phyloP scores from a whole-genome alignment of 2,888 invertebrate species.

The Dorcus hopei region DNA sequence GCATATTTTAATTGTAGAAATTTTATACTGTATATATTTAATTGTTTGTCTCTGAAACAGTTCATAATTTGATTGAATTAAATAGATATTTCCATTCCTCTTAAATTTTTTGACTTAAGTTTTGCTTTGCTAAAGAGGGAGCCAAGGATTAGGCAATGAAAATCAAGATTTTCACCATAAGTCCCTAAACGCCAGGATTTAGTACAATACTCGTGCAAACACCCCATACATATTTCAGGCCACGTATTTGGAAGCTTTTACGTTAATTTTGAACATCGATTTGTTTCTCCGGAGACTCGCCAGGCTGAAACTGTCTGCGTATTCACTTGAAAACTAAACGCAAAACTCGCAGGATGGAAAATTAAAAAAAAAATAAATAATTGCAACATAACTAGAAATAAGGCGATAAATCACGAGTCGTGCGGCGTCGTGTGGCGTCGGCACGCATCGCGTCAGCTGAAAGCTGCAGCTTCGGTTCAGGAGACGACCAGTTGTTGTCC shows the following conservation, averaged over 20 bases:
- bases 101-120: too few species aligned
- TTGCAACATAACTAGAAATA: conserved; percentile 25
- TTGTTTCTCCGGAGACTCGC: too few species aligned
- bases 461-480: conserved; percentile 27
- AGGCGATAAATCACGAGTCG: conserved; percentile 19
- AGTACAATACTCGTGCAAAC: not conserved
- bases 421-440: conserved; percentile 21
- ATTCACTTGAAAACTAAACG: too few species aligned
- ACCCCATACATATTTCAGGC: not conserved
- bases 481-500: conserved; percentile 13
- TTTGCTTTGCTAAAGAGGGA: too few species aligned
- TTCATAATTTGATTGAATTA: too few species aligned
- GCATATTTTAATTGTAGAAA: too few species aligned
- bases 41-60: too few species aligned
- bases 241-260: conserved; percentile 2
- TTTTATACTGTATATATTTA: too few species aligned
- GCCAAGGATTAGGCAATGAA: too few species aligned
- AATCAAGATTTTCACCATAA: not conserved
- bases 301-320: too few species aligned
- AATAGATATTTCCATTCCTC: too few species aligned
- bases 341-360: conserved; percentile 4
- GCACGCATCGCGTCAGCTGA: conserved; percentile 22
- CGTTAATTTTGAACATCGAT: too few species aligned
- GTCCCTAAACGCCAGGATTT: conserved; percentile 5
- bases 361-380: conserved; percentile 18